Base-by-base conservation (phyloP, 2,888 invertebrate species). In the Geophilus truncorum region DNA sequence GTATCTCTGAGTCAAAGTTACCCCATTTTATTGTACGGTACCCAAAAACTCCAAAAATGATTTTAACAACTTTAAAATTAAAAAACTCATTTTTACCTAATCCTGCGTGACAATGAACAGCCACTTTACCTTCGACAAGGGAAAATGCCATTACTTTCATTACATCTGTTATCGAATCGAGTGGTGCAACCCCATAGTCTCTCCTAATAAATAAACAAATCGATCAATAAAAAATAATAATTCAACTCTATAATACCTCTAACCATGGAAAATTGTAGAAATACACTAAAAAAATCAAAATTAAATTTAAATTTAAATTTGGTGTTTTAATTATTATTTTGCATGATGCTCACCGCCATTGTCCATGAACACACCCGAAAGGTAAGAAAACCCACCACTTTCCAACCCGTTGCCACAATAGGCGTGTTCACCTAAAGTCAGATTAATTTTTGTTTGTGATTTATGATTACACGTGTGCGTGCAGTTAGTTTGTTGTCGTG, bases 131-230 rank as follows among this genome's bases (percentile, higher is more conserved):
- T 86, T 94, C 92, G 77, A 92, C 90, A 10, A 94, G 88, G 0
- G 94, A 92, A 87, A 95, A 96, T 45, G 94, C 92, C 85, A 95
- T 89, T 9, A 95, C 95, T 88, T 95, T 95, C n/a, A 94, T 93
- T 92, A 95, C 95, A 85, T 95, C 94, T 83, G 95, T 88, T n/a
- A 96, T 89, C 6, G 92, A 92, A 75, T 90, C 89, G 83, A 94
- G 88, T 2, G 92, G 91, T 0, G 93, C 93, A 81, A 93, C 93
- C 0, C 93, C 93, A 86, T 94, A 95, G 87, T 96, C 95, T 45
- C 92, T 91, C 92, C 93, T 87, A 82, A 23, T 10, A 40, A 40
- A 76, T 70, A 12, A 77, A 32, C 9, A 3, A 77, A 36, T 12
- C 77, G 36, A 70, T 23, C 7, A 25, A 34, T n/a, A 28, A 28